These are phyloP conservation scores for Catalaphyllia jardinei DNA, from an alignment of 64 coral and sea anemone genomes.

Conservation along the genomic window DNA sequence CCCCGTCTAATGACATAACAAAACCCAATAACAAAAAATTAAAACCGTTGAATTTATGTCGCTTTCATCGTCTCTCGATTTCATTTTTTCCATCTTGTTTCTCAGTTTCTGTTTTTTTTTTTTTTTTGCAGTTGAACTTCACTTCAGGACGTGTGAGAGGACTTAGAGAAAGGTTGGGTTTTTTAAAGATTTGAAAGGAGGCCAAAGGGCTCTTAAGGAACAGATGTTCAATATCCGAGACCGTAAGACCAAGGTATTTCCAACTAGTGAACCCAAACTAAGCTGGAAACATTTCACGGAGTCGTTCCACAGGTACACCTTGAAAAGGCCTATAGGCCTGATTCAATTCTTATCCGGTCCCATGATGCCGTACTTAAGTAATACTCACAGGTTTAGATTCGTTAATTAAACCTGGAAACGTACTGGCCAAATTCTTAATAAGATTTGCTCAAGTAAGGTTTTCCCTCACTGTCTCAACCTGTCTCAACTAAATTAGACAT, in stretches of 20 bases:
- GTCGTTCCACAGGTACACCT: not conserved
- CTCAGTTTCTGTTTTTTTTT: not conserved
- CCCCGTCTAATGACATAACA: no score
- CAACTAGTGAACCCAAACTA: not conserved
- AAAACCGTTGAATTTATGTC: no score
- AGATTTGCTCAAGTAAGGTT: no score
- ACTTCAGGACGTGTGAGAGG: not conserved
- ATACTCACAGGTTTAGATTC: no score
- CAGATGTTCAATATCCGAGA: slow-evolving; percentile 18
- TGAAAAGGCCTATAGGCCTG: not conserved
- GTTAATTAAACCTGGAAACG: no score
- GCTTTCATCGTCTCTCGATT: not conserved
- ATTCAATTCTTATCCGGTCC: no score
- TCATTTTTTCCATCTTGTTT: not conserved
- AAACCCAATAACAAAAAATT: no score
- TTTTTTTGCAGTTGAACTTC: not conserved
- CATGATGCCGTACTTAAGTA: no score
- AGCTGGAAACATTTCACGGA: not conserved
- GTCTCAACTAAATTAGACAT: no score
- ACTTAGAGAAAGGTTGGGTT: slow-evolving; percentile 27
- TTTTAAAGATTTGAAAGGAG: not conserved
- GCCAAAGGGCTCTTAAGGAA: not conserved
- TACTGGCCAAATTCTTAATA: no score
- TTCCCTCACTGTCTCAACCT: no score
- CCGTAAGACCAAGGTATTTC: not conserved